Evolutionary conservation across 2,113 vertebrate genomes (phyloP).

Genomic region (Arvicanthis niloticus): DNA sequence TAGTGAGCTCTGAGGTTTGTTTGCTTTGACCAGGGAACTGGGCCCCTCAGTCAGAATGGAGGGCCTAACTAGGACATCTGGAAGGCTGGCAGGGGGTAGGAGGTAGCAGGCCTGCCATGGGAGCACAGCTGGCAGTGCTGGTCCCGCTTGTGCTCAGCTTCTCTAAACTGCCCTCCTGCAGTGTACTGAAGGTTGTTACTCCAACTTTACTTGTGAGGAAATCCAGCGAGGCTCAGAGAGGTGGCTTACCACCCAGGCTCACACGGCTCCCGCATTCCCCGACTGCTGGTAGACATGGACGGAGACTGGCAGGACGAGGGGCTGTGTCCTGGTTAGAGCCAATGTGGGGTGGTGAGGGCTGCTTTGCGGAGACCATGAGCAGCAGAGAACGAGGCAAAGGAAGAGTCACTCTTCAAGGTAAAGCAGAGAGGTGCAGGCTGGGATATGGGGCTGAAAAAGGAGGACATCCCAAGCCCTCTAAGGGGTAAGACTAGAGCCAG

Average conservation of each 20-base stretch:
- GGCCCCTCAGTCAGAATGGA: too few species aligned
- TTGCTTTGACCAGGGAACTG: background rate
- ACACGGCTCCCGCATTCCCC: background rate
- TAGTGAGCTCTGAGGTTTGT: background rate
- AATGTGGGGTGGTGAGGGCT: background rate
- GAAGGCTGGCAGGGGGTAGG: too few species aligned
- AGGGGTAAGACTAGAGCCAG: background rate
- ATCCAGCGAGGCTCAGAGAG: background rate
- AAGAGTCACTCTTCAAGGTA: background rate
- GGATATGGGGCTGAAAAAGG: background rate
- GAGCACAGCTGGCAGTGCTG: fast-evolving
- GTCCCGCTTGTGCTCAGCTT: fast-evolving
- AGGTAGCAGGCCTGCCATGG: fast-evolving
- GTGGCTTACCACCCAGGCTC: background rate
- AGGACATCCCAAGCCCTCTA: too few species aligned
- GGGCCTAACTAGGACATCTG: fast-evolving
- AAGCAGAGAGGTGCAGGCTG: background rate
- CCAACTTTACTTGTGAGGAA: background rate
- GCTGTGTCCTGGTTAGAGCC: background rate
- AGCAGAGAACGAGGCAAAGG: too few species aligned
- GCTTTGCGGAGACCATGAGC: background rate
- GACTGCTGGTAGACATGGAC: background rate
- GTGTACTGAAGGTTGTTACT: fast-evolving
- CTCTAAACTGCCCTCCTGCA: fast-evolving
- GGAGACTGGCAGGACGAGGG: background rate